Percentiles rank a stretch among this genome's conserved stretches.
These are phyloP conservation scores for Heliconius hewitsoni DNA, from an alignment of 1,140 invertebrate species.

Conservation along the genomic window DNA sequence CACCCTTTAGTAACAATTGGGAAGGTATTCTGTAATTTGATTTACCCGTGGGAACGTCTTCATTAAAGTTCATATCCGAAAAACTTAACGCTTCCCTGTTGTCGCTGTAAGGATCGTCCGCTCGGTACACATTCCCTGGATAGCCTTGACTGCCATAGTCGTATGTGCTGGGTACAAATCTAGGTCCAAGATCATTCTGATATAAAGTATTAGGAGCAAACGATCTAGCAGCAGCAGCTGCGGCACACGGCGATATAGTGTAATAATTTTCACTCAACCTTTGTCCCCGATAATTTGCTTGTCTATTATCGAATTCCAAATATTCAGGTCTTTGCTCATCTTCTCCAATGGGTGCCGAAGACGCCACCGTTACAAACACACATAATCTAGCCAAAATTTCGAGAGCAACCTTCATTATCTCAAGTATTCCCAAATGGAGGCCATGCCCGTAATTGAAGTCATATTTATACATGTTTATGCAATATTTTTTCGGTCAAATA, in stretches of 20 bases:
- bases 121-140: slow-evolving; percentile 43
- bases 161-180: slow-evolving; percentile 26
- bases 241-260: slow-evolving; percentile 38
- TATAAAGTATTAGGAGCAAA: slow-evolving; percentile 24
- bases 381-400: slow-evolving; percentile 45
- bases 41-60: slow-evolving; percentile 47
- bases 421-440: slow-evolving; percentile 41
- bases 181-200: slow-evolving; percentile 19
- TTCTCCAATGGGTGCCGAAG: slow-evolving; percentile 42
- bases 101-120: slow-evolving; percentile 39
- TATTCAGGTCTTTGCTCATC: slow-evolving; percentile 11
- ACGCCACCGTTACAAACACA: slow-evolving; percentile 32
- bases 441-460: slow-evolving; percentile 36
- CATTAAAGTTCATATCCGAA: slow-evolving; percentile 53
- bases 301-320: slow-evolving; percentile 11
- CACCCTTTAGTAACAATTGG: not conserved
- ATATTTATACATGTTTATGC: slow-evolving; percentile 63
- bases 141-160: slow-evolving; percentile 46
- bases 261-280: slow-evolving; percentile 31
- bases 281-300: slow-evolving; percentile 32
- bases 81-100: slow-evolving; percentile 54
- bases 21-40: slow-evolving; percentile 37
- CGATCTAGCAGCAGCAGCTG: slow-evolving; percentile 31
- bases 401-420: slow-evolving; percentile 51
- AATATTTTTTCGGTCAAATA: slow-evolving; percentile 41